Conservation (phyloP, 2,888 invertebrate species). For the Nomada fabriciana region DNA sequence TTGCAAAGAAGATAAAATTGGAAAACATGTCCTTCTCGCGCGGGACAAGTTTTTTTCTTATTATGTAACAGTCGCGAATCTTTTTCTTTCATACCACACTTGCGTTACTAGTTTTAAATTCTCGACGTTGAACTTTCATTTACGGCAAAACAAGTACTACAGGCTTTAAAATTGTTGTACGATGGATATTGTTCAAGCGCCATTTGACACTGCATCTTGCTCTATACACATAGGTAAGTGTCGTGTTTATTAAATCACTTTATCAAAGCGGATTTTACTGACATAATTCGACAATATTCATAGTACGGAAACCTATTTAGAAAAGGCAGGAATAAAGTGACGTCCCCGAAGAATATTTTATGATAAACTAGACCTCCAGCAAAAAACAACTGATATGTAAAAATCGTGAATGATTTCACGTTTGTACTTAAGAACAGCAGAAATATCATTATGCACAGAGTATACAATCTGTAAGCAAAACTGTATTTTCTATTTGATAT, state of each 20-base stretch:
- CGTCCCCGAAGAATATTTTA: not conserved
- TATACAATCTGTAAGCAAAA: too few species aligned
- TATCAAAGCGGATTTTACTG: not conserved
- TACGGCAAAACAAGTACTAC: not conserved
- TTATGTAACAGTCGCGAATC: not conserved
- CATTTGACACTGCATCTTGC: too few species aligned
- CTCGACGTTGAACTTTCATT: not conserved
- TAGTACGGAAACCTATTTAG: not conserved
- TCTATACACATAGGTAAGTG: too few species aligned
- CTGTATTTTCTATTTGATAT: too few species aligned
- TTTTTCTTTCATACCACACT: too few species aligned
- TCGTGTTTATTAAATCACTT: not conserved
- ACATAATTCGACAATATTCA: not conserved
- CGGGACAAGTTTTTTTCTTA: not conserved
- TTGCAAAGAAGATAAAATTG: not conserved
- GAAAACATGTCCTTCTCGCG: not conserved
- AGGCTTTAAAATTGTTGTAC: too few species aligned
- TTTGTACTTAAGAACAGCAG: too few species aligned
- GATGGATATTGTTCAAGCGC: too few species aligned
- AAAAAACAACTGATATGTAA: not conserved
- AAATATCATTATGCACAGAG: too few species aligned
- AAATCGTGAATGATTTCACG: not conserved
- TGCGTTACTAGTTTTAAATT: slow-evolving; percentile 1
- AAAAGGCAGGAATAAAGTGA: slow-evolving; percentile 9
- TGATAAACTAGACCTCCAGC: slow-evolving; percentile 1